These are phyloP conservation scores for Graphium colonna DNA, from an alignment of 2,888 invertebrate genomes.

Conservation along the genomic window DNA sequence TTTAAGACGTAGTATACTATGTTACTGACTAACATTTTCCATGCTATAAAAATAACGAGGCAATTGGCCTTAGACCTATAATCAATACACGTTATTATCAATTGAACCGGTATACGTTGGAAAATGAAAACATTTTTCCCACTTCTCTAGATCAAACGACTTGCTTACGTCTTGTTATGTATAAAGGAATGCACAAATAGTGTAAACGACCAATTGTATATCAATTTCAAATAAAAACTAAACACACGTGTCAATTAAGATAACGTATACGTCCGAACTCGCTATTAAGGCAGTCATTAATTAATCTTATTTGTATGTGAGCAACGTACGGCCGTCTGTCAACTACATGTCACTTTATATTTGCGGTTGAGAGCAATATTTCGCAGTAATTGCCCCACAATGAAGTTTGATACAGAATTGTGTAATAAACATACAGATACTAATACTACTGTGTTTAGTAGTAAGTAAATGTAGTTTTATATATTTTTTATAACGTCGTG, in stretches of 20 bases:
- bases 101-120: background rate
- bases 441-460: too few relatives aligned
- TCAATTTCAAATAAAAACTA: constrained; percentile 9
- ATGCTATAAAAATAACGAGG: background rate
- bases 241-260: constrained; percentile 13
- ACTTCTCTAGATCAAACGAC: background rate
- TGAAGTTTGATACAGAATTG: constrained; percentile 13
- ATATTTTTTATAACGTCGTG: too few relatives aligned
- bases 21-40: too few relatives aligned
- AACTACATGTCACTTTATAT: constrained; percentile 12
- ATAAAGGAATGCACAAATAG: background rate
- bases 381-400: constrained; percentile 19
- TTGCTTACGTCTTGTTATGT: background rate
- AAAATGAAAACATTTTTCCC: background rate
- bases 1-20: too few relatives aligned
- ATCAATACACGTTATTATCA: background rate
- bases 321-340: constrained; percentile 12
- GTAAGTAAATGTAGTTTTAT: too few relatives aligned
- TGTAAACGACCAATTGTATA: constrained; percentile 14
- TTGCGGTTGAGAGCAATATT: constrained; percentile 15
- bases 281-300: constrained; percentile 11
- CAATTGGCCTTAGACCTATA: background rate
- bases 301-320: constrained; percentile 14
- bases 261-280: constrained; percentile 7
- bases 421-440: constrained; percentile 1